phyloP scores from a whole-genome alignment of 2,797 vertebrate species.

The Prionace glauca region DNA sequence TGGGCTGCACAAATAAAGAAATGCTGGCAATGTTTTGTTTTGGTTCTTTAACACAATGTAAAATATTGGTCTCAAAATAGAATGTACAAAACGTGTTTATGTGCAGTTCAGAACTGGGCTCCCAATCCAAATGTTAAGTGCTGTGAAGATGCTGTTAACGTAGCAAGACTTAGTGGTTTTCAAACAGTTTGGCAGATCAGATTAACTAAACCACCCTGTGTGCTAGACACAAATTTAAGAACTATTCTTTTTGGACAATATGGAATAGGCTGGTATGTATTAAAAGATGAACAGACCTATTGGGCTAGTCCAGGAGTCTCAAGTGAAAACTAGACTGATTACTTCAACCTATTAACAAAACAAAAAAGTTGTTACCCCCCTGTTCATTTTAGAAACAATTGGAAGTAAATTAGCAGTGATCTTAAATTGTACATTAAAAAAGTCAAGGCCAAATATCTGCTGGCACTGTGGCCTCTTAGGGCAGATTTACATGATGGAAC shows the following conservation, averaged over 20 bases:
- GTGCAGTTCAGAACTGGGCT: background rate
- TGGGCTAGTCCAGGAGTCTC: background rate
- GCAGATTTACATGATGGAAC: conserved; percentile 12
- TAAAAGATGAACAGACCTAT: background rate
- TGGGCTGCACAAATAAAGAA: background rate
- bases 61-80: background rate
- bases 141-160: background rate
- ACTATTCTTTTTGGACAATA: background rate
- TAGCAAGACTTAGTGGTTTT: background rate
- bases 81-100: background rate
- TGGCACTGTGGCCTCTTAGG: background rate
- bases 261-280: background rate
- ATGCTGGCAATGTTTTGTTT: background rate
- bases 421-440: background rate
- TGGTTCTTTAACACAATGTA: background rate
- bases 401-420: conserved; percentile 14
- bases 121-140: conserved; percentile 29
- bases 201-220: background rate
- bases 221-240: background rate
- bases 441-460: background rate
- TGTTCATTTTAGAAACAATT: background rate
- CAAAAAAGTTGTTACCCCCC: background rate
- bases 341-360: conserved; percentile 14
- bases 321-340: background rate
- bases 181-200: background rate